A percentile compares a stretch with the other conserved stretches of the same genome.
Evolutionary conservation across 2,888 invertebrate genomes (phyloP).

Genomic region (Drosophila yooni): DNA sequence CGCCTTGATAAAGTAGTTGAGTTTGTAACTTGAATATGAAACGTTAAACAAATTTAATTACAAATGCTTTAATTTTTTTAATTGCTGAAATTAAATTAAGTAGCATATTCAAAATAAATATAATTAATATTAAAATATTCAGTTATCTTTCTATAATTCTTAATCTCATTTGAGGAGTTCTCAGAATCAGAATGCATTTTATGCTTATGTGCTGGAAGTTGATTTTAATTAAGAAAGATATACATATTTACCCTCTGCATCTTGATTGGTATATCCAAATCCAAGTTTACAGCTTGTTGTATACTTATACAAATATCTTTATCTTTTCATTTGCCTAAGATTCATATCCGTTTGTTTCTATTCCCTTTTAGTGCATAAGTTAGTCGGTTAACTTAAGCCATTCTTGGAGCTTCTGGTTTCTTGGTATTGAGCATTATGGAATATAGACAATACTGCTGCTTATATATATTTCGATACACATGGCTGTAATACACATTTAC

Average conservation of each 20-base stretch:
- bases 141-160: no score
- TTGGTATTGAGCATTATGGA: constrained; percentile 24
- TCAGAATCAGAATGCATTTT: neutral
- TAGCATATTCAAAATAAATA: neutral
- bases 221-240: neutral
- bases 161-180: no score
- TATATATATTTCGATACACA: constrained; percentile 41
- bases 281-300: neutral
- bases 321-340: neutral
- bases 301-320: neutral
- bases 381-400: neutral
- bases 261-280: neutral
- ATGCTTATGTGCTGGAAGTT: neutral
- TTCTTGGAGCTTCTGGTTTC: neutral
- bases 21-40: neutral
- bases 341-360: neutral
- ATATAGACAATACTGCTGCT: constrained; percentile 47
- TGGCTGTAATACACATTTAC: constrained; percentile 48
- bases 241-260: neutral
- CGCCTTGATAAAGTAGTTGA: neutral
- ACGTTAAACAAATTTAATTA: neutral
- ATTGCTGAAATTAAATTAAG: neutral
- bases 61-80: neutral
- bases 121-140: no score
- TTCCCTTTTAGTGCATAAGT: constrained; percentile 4